Evolutionary conservation across 1,140 invertebrate species (phyloP), one percentile per base, ranked within the genome.

Genomic region (Orius insidiosus): DNA sequence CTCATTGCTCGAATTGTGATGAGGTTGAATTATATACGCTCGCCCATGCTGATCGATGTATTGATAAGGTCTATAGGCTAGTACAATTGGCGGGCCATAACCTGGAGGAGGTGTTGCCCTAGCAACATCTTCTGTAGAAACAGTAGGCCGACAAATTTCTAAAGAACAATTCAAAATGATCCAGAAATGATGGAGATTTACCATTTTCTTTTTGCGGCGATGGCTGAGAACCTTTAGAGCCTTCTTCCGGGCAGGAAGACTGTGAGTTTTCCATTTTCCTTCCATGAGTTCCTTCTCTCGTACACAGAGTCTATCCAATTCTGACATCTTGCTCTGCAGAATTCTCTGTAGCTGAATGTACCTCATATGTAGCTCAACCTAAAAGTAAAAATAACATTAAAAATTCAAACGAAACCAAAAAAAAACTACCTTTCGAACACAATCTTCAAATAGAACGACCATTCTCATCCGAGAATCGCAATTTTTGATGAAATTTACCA

Each of bases 361-460:
- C 36, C 85, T 74, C 70, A 92, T 87, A 57, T 92, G 85, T 2
- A 92, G 68, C 58, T 88, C 85, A 14, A 85, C 81, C 72, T 74
- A 52, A 3, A 44, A 7, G 6, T 33, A 6, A 34, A 44, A 34
- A 7, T 15, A 8, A 15, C 18, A 43, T 43, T 32, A 32, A 3
- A 18, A 10, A 13, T 36, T 47, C 31, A 41, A 30, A 11, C 11
- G 19, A 33, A n/a, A 46, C 4, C n/a, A 47, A 42, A 46, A 34
- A 46, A 13, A 35, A 52, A 51, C 52, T 56, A 83, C 87, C 72
- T 94, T 94, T 43, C 84, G 71, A 0, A 93, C 87, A 56, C 90
- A 92, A 59, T 95, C 85, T 68, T 94, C 89, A 60, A 93, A 94
- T 2, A 92, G 74, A 0, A 94, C 88, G 1, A 94, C 88, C 76